Evolutionary conservation across 1,140 invertebrate species (phyloP), one percentile per base, ranked within the genome.

Genomic region (Trichonephila clavata): DNA sequence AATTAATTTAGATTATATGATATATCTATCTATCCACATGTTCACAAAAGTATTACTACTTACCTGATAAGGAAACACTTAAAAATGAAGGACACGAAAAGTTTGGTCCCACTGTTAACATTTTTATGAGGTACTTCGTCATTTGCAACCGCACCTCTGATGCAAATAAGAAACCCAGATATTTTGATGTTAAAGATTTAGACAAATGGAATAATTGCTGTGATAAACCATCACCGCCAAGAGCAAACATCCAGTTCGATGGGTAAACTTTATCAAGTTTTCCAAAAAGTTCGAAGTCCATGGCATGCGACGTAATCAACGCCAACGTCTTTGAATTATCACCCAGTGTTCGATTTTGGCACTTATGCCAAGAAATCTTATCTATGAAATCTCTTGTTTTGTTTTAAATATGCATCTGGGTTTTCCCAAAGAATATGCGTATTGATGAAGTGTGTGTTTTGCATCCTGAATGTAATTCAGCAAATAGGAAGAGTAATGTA

Each of bases 241-340:
- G 32, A 18, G 32, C 68, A 77, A 77, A 77, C 68, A 77, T 14
- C 32, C 80, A 21, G 80, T 60, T 84, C 81, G 57, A 84, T 84
- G 57, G 21, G 81, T 57, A 21, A 87, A 87, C 32, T 39, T 87
- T 87, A 87, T 63, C 86, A 87, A 63, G 57, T 84, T 84, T 24
- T 84, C 39, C 21, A 20, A 84, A 57, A 59, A 10, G 81, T 87
- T 21, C 86, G 16, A 87, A 87, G 86, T 87, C 16, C 86, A 65
- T 39, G 63, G 39, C 61, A 18, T 16, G 57, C 60, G 21, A 65
- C 16, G 59, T 87, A 87, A 65, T 65, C 86, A 39, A 21, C 32
- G 24, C 18, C 14, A 60, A 24, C 59, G 32, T 65, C 86, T 87
- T 87, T 27, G 13, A 87, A 24, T 43, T 87, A 87, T 87, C 86